These are phyloP conservation scores for Alethe castanea DNA, from an alignment of 2,113 vertebrate genomes.

Conservation along the genomic window DNA sequence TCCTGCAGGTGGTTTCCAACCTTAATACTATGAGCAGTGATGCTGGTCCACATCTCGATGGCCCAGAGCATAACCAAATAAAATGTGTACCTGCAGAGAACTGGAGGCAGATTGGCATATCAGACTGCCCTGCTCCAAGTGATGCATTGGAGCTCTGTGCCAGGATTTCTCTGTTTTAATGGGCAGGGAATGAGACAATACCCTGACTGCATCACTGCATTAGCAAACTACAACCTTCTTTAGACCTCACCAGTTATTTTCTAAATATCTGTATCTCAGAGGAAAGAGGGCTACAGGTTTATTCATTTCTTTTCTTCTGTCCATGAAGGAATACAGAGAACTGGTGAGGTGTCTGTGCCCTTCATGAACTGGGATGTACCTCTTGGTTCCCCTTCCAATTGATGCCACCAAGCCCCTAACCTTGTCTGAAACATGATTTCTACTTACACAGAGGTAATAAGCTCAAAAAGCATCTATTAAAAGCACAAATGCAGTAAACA, in stretches of 20 bases:
- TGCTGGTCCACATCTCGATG: neutral
- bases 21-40: neutral
- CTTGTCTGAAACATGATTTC: neutral
- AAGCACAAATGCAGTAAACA: neutral
- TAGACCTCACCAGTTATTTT: neutral
- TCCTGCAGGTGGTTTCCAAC: neutral
- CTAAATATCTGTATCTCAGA: neutral
- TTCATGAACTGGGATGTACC: neutral
- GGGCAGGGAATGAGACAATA: neutral
- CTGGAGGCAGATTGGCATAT: neutral
- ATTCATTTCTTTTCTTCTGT: neutral
- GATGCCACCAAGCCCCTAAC: neutral
- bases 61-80: neutral
- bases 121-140: neutral
- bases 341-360: neutral
- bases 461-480: neutral
- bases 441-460: neutral
- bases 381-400: neutral
- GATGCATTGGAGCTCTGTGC: neutral
- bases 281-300: neutral
- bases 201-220: neutral
- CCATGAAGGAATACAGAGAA: neutral
- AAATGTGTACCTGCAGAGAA: neutral
- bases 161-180: neutral
- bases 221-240: neutral